Conservation (phyloP, 2,888 invertebrate species). For the Luffia ferchaultella region DNA sequence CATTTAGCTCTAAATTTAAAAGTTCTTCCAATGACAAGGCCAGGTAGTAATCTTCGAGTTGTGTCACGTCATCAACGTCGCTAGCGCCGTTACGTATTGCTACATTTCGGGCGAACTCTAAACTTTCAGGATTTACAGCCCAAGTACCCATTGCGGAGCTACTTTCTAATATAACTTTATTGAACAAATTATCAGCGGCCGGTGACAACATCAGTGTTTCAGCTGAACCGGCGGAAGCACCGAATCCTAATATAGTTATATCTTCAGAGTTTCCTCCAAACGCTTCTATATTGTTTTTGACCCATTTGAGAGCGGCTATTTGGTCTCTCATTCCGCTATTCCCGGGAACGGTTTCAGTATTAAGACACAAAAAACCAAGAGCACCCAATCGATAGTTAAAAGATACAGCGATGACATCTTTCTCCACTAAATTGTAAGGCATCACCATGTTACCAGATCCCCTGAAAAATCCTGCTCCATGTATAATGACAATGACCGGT, state of each 20-base stretch:
- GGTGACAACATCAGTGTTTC: constrained; percentile 42
- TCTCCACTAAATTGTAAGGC: constrained; percentile 28
- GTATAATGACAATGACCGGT: constrained; percentile 41
- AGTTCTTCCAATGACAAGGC: not conserved
- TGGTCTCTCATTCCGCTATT: constrained; percentile 44
- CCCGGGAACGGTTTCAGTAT: constrained; percentile 28
- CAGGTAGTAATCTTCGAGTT: not conserved
- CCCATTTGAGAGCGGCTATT: constrained; percentile 31
- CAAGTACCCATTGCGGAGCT: constrained; percentile 43
- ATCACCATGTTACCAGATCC: constrained; percentile 26
- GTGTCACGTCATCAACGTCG: not conserved
- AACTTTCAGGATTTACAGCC: constrained; percentile 26
- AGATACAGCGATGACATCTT: constrained; percentile 33
- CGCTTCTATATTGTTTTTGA: constrained; percentile 31
- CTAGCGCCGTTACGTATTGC: not conserved
- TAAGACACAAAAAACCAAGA: constrained; percentile 40
- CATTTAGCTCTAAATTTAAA: not conserved
- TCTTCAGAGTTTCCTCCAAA: constrained; percentile 34
- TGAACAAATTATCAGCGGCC: constrained; percentile 37
- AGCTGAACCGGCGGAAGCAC: constrained; percentile 30
- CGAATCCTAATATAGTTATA: constrained; percentile 36
- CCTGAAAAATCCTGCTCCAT: constrained; percentile 35
- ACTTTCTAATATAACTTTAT: constrained; percentile 46
- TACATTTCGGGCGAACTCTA: not conserved
- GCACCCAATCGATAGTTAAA: constrained; percentile 37